Evolutionary conservation across 1,140 invertebrate genomes (phyloP).

Genomic region (Rhopalosiphum maidis): DNA sequence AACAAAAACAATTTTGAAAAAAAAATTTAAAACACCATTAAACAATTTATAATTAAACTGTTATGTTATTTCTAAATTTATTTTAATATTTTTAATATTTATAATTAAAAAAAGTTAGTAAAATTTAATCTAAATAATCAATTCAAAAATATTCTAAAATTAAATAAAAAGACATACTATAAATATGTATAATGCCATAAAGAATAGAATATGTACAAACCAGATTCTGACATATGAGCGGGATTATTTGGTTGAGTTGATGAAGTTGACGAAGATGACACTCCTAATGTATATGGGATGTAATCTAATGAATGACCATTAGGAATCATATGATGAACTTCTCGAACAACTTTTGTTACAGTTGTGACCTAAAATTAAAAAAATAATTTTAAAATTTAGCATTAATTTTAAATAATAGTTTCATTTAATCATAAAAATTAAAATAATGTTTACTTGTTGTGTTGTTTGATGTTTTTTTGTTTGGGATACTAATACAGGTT

Average conservation of each 20-base stretch:
- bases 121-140: neutral
- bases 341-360: slow-evolving; percentile 72
- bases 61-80: neutral
- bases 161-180: too few relatives aligned
- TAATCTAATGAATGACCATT: slow-evolving; percentile 64
- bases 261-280: slow-evolving; percentile 16
- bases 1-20: neutral
- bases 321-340: slow-evolving; percentile 72
- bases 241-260: slow-evolving; percentile 47
- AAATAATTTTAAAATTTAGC: neutral
- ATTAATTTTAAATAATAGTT: neutral
- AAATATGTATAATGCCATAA: too few relatives aligned
- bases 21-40: neutral
- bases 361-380: slow-evolving; percentile 66
- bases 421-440: neutral
- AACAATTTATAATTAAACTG: neutral
- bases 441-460: slow-evolving; percentile 66
- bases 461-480: slow-evolving; percentile 69
- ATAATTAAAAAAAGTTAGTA: neutral
- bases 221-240: slow-evolving; percentile 51
- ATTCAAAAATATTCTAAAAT: neutral
- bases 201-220: neutral
- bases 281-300: slow-evolving; percentile 59
- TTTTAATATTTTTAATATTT: neutral
- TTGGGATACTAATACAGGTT: slow-evolving; percentile 66